Evolutionary conservation across 92 coral and sea anemone genomes (phyloP), one percentile per base, ranked within the genome.

Genomic region (Bergia puertoricense): DNA sequence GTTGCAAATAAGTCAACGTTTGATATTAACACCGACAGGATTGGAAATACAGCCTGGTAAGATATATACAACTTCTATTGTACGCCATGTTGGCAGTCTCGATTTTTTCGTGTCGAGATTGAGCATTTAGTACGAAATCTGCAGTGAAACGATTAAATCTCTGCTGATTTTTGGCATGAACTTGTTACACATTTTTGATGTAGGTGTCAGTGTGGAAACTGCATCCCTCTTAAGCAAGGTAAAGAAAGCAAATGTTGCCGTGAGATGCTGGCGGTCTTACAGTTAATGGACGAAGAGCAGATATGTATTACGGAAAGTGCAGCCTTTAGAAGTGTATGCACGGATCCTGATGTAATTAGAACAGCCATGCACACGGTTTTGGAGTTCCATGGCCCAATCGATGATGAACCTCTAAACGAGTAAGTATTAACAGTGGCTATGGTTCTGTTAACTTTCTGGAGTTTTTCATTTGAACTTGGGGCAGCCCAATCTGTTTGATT

Each of bases 191-290:
- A 79, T 44, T 54, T 54, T 68, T 13, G 51, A 79, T 79, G 51
- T 51, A 83, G 62, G 78, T 69, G 86, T 68, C 86, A 82, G 76
- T 82, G 86, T 65, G 71, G 30, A 41, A 57, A 57, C 76, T 82
- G 86, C 10, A 59, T 81, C 22, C 85, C 51, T 11, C 45, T 56
- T 45, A 44, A 56, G 51, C n/a, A 81, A 42, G 85, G 85, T 3
- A 81, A 81, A 81, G 85, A 81, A 16, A 65, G 75, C 38, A 40
- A 42, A 20, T 59, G 85, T 1, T 37, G 73, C 36, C 36, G 23
- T 0, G 74, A 57, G 73, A 81, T 81, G 40, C 86, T 48, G 11
- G 1, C 44, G n/a, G 74, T 65, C 51, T n/a, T 62, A 2, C 44
- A 82, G 10, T 10, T 81, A 41, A 62, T 81, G 76, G n/a, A n/a